A percentile compares a stretch with the other conserved stretches of the same genome.
phyloP scores from a whole-genome alignment of 2,797 vertebrate genomes.

The Calcarius lapponicus region DNA sequence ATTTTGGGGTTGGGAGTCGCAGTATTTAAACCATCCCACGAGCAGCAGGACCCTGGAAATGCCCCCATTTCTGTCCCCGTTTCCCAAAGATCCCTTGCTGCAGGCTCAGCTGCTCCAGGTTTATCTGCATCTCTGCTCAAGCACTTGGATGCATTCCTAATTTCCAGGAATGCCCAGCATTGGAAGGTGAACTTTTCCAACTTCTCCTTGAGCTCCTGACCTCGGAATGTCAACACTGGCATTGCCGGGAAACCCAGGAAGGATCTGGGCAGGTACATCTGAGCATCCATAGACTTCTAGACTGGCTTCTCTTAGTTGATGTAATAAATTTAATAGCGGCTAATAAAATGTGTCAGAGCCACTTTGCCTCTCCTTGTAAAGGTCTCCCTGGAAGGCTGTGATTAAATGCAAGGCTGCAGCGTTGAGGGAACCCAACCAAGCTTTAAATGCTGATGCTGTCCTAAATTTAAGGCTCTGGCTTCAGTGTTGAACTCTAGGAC shows the following conservation, averaged over 20 bases:
- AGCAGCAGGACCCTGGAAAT: background rate
- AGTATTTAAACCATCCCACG: background rate
- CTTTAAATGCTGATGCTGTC: background rate
- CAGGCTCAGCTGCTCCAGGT: background rate
- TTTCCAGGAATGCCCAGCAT: background rate
- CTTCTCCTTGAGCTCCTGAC: background rate
- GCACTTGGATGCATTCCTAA: background rate
- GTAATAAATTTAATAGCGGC: background rate
- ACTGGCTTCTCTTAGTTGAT: background rate
- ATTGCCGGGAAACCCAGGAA: background rate
- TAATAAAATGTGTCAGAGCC: slow-evolving; percentile 39
- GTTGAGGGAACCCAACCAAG: background rate
- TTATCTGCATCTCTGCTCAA: background rate
- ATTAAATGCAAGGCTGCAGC: background rate
- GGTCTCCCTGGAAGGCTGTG: background rate
- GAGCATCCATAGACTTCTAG: background rate
- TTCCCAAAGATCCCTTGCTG: background rate
- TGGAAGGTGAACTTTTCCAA: background rate
- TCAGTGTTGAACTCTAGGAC: background rate
- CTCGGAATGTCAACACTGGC: background rate
- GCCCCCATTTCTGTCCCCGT: rapidly evolving
- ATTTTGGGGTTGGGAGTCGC: background rate
- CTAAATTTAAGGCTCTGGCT: background rate
- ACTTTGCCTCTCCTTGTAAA: slow-evolving; percentile 29
- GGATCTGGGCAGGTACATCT: background rate